Evolutionary conservation across 2,113 vertebrate genomes (phyloP), one percentile per base, ranked within the genome.

Genomic region (Melanocharis versteri): DNA sequence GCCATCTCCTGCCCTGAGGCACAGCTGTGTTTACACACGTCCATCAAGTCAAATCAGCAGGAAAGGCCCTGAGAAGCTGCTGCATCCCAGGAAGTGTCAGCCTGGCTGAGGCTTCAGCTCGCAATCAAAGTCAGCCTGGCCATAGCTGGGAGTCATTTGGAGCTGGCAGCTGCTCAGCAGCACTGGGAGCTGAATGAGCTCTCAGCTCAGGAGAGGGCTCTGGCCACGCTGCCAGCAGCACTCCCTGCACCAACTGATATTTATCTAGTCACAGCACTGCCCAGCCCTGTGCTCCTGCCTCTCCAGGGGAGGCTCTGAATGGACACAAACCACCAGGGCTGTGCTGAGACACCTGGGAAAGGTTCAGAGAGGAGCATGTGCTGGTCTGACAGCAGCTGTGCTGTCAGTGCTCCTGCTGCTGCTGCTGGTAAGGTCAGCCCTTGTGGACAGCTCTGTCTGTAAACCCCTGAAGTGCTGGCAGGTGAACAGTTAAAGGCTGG

Each of bases 131-230:
- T 85, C 81, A 90, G 78, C 66, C n/a, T 73, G 83, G 70, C 1
- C 1, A 31, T 70, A 80, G 80, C 68, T 88, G 80, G 48, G 77
- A 90, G 79, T 58, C 30, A 81, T 71, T 70, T 62, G 68, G 56
- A 96, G 50, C 80, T 95, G 91, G 80, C 95, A 87, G 89, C 72
- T 81, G 21, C 54, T 94, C 86, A 89, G 89, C 76, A 83, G 64
- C 89, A 75, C 35, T 62, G 60, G 93, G 80, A 94, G 84, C 64
- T 70, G 39, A 86, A 90, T 8, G 83, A 92, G 75, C 73, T 58
- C 75, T 88, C 78, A 66, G 68, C 44, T 69, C 56, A 81, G 10
- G 18, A 70, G 70, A 80, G 70, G 48, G 28, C 66, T 47, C 40
- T 31, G 64, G 57, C 80, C 60, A 35, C 1, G 1, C 42, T 66